Evolutionary conservation across 2,797 vertebrate species (phyloP).

Genomic region (Sebastes trivittatus): DNA sequence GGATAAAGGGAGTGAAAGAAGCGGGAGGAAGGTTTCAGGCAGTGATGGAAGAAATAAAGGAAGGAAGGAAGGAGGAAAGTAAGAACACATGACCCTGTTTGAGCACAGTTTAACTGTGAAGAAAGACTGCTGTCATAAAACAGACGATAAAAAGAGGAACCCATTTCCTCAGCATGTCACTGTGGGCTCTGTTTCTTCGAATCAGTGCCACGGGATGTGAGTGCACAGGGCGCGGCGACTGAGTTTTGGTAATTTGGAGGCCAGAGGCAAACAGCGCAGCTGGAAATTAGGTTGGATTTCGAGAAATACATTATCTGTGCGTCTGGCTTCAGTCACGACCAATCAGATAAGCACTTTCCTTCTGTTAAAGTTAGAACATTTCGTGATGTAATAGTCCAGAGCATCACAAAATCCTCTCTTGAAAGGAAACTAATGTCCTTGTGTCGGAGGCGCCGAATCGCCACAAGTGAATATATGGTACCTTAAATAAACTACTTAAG

Average conservation of each 20-base stretch:
- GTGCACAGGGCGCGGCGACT: slow-evolving; percentile 30
- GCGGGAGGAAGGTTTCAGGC: slow-evolving; percentile 30
- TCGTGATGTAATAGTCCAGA: slow-evolving; percentile 55
- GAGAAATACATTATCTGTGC: slow-evolving; percentile 62
- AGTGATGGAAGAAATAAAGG: neutral
- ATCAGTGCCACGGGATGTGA: slow-evolving; percentile 22
- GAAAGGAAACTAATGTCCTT: slow-evolving; percentile 56
- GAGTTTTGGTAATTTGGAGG: slow-evolving; percentile 48
- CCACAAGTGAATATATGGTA: slow-evolving; percentile 54
- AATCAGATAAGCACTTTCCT: slow-evolving; percentile 62
- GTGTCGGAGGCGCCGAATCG: slow-evolving; percentile 49
- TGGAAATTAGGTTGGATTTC: slow-evolving; percentile 66
- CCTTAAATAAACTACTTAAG: slow-evolving; percentile 65
- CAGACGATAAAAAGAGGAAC: slow-evolving; percentile 39
- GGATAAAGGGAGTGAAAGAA: slow-evolving; percentile 22
- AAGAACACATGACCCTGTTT: slow-evolving; percentile 19
- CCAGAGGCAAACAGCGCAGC: slow-evolving; percentile 55
- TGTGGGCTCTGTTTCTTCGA: slow-evolving; percentile 33
- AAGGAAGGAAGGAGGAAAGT: slow-evolving; percentile 11
- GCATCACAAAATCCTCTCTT: slow-evolving; percentile 45
- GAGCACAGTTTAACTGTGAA: slow-evolving; percentile 40
- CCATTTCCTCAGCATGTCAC: slow-evolving; percentile 37
- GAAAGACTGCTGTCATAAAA: slow-evolving; percentile 55
- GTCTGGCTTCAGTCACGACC: slow-evolving; percentile 61
- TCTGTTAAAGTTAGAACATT: slow-evolving; percentile 54